These are phyloP conservation scores for Phthorimaea operculella DNA, from an alignment of 1,140 invertebrate species.

Conservation along the genomic window DNA sequence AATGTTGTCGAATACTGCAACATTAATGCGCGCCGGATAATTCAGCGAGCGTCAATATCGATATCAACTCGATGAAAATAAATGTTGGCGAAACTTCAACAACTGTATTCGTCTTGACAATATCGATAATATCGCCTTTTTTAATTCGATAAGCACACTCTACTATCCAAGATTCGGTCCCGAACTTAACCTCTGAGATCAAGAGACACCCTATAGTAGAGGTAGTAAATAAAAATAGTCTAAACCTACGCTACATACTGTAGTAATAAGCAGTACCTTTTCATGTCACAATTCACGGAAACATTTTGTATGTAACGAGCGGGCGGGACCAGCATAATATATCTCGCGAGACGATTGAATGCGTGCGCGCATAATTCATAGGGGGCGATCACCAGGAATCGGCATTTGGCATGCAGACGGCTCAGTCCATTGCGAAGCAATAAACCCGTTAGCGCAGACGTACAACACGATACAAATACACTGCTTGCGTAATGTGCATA, in stretches of 20 bases:
- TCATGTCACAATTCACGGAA: slow-evolving; percentile 40
- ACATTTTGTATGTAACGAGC: slow-evolving; percentile 44
- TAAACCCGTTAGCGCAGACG: slow-evolving; percentile 49
- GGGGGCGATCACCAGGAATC: slow-evolving; percentile 61
- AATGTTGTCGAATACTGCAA: too few species aligned
- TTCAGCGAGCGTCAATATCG: too few species aligned
- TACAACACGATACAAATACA: background rate
- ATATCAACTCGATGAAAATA: too few species aligned
- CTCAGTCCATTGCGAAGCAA: slow-evolving; percentile 54
- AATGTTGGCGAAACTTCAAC: too few species aligned
- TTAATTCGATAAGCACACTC: too few species aligned
- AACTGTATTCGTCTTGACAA: too few species aligned
- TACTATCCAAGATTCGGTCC: too few species aligned
- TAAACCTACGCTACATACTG: background rate
- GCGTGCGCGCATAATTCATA: slow-evolving; percentile 62
- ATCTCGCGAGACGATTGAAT: slow-evolving; percentile 51
- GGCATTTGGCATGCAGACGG: slow-evolving; percentile 61
- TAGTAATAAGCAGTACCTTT: slow-evolving; percentile 17
- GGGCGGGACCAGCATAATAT: slow-evolving; percentile 46
- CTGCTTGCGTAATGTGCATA: slow-evolving; percentile 52
- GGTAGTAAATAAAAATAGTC: too few species aligned
- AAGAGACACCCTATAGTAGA: too few species aligned
- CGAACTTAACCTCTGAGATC: too few species aligned
- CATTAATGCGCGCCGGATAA: too few species aligned
- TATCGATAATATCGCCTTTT: too few species aligned